These are phyloP conservation scores for Hippoglossus stenolepis DNA, from an alignment of 2,113 vertebrate genomes.

Conservation along the genomic window DNA sequence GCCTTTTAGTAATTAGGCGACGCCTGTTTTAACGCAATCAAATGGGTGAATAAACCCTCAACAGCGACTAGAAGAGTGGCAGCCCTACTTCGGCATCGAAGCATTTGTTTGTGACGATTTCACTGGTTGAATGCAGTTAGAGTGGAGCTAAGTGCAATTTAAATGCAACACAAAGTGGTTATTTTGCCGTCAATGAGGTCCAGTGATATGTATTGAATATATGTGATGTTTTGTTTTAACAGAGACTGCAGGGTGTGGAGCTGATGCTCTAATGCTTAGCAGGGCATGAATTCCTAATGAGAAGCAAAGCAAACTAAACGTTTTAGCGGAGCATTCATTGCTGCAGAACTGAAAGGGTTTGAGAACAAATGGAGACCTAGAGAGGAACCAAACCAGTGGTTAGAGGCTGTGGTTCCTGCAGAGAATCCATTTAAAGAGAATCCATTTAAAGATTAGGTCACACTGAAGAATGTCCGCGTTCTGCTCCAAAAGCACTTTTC, in stretches of 20 bases:
- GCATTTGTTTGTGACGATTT: constrained; percentile 21
- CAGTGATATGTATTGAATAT: constrained; percentile 11
- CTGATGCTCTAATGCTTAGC: constrained; percentile 12
- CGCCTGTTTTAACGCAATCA: constrained; percentile 33
- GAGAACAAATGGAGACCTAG: constrained; percentile 8
- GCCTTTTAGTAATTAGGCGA: constrained; percentile 21
- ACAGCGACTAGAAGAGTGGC: not conserved
- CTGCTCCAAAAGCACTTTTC: constrained; percentile 56
- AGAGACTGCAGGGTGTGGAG: not conserved
- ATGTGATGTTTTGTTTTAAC: constrained; percentile 6
- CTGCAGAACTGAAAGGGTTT: constrained; percentile 16
- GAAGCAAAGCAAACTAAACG: constrained; percentile 35
- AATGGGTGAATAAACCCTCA: constrained; percentile 26
- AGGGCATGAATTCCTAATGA: constrained; percentile 25
- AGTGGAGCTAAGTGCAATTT: constrained; percentile 4
- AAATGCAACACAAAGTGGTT: not conserved
- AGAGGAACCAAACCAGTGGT: not conserved
- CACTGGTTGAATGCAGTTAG: not conserved
- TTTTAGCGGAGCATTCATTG: constrained; percentile 25
- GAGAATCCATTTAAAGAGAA: constrained; percentile 43
- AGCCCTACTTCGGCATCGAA: not conserved
- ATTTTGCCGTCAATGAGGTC: constrained; percentile 4
- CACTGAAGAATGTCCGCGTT: constrained; percentile 44
- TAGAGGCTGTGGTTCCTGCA: constrained; percentile 11
- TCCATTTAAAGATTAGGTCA: constrained; percentile 51